Conservation (phyloP, 2,888 invertebrate species). For the Tanytarsus gracilentus region DNA sequence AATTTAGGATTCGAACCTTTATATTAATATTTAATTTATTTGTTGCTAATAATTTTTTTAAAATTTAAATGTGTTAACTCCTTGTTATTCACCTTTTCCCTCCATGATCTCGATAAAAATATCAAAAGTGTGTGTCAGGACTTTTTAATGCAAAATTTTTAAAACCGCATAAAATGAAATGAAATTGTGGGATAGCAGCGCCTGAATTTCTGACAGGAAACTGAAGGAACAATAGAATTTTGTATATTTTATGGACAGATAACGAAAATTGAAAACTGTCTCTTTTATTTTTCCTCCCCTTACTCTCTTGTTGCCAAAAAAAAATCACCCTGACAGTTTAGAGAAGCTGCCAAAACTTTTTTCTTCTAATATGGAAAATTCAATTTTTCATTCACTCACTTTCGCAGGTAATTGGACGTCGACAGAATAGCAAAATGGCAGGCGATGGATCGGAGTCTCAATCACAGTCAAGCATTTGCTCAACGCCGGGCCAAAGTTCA, state of each 20-base stretch:
- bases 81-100: not conserved
- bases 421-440: constrained; percentile 41
- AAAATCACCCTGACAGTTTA: not conserved
- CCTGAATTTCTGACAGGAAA: not conserved
- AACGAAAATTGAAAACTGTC: not conserved
- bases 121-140: not conserved
- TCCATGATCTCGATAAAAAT: not conserved
- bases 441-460: constrained; percentile 53
- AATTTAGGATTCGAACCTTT: too few relatives aligned
- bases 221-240: not conserved
- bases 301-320: too few relatives aligned
- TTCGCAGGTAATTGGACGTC: constrained; percentile 50
- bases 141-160: not conserved
- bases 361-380: not conserved
- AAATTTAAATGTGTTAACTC: not conserved
- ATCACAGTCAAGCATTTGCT: constrained; percentile 60
- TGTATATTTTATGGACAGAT: not conserved
- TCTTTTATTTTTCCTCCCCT: not conserved
- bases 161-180: too few relatives aligned
- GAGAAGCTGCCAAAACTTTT: too few relatives aligned
- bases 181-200: too few relatives aligned
- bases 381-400: not conserved
- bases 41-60: too few relatives aligned
- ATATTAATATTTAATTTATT: too few relatives aligned
- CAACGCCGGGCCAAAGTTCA: constrained; percentile 48